phyloP scores from a whole-genome alignment of 2,888 invertebrate genomes.

The Drosophila paracracens region DNA sequence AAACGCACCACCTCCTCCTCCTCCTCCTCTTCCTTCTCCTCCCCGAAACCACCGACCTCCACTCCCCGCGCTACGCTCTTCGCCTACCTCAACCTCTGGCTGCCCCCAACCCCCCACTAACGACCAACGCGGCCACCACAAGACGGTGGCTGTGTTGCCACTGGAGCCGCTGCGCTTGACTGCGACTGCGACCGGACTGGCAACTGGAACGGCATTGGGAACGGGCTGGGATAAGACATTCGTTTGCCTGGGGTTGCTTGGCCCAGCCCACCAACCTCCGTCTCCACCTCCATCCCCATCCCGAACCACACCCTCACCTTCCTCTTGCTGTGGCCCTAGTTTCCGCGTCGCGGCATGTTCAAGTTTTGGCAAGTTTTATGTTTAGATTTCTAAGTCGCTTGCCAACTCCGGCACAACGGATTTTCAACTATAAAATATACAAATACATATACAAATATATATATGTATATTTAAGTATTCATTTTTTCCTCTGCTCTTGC shows the following conservation, averaged over 20 bases:
- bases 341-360: conserved; percentile 8
- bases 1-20: conserved; percentile 2
- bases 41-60: not conserved
- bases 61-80: not conserved
- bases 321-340: conserved; percentile 4
- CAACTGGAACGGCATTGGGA: conserved; percentile 21
- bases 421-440: conserved; percentile 81
- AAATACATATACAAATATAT: not conserved
- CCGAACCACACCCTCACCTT: not conserved
- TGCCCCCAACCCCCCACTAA: not conserved
- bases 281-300: not conserved
- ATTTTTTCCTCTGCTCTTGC: conserved; percentile 19
- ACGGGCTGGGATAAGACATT: conserved; percentile 13
- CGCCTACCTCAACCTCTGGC: conserved; percentile 43
- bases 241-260: conserved; percentile 32
- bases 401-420: conserved; percentile 57
- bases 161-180: conserved; percentile 44
- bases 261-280: not conserved
- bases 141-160: conserved; percentile 40
- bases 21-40: conserved; percentile 19
- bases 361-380: conserved; percentile 65
- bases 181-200: conserved; percentile 25
- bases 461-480: not conserved
- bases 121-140: conserved; percentile 30
- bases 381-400: conserved; percentile 74